phyloP scores from a whole-genome alignment of 2,797 vertebrate genomes.

The Pangasius djambal region DNA sequence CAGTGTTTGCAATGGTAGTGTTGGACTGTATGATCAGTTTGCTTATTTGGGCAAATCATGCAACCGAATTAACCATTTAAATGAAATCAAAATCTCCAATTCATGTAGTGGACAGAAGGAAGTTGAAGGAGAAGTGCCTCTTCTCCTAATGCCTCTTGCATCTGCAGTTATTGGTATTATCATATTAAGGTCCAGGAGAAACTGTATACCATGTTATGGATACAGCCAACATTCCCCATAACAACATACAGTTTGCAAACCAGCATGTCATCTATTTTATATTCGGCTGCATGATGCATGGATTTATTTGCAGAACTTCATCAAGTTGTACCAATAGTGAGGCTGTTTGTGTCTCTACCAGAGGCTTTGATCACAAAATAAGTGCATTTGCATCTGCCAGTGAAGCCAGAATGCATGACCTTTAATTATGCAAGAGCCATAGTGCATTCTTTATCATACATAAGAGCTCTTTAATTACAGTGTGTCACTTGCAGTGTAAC shows the following conservation, averaged over 20 bases:
- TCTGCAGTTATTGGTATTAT: neutral
- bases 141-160: neutral
- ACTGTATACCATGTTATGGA: neutral
- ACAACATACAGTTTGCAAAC: neutral
- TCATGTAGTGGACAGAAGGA: neutral
- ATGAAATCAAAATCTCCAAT: neutral
- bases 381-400: neutral
- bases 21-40: neutral
- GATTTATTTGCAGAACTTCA: neutral
- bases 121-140: neutral
- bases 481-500: neutral
- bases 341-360: no score
- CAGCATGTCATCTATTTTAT: neutral
- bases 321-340: neutral
- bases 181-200: neutral
- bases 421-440: no score
- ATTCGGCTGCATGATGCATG: neutral
- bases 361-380: neutral
- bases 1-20: neutral
- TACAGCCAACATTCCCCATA: neutral
- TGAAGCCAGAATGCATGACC: neutral
- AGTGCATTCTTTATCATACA: no score
- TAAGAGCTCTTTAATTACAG: no score
- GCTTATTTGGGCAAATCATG: neutral
- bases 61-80: neutral